Evolutionary conservation across 1,140 invertebrate species (phyloP).

Genomic region (Apis dorsata): DNA sequence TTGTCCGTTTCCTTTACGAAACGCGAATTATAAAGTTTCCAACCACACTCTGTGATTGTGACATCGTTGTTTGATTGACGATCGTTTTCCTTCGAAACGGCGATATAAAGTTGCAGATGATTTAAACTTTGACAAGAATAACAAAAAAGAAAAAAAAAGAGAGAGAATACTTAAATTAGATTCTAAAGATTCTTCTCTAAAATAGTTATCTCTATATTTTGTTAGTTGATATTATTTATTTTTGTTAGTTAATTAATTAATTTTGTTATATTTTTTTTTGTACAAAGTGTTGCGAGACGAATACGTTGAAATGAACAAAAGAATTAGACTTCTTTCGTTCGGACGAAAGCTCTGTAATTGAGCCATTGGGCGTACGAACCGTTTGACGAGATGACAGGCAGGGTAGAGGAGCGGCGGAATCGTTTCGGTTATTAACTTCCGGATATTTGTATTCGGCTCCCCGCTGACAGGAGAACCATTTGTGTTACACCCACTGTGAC

Average conservation of each 20-base stretch:
- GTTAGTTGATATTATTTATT: no score
- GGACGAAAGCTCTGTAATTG: background rate
- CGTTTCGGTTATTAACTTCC: slow-evolving; percentile 47
- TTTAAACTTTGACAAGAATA: no score
- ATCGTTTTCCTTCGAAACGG: background rate
- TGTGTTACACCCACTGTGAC: slow-evolving; percentile 41
- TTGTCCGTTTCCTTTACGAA: background rate
- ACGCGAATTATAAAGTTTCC: background rate
- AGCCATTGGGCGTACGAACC: background rate
- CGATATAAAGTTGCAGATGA: no score
- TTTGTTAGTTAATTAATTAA: no score
- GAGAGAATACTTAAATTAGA: no score
- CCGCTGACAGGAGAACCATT: slow-evolving; percentile 40
- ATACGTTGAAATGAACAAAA: background rate
- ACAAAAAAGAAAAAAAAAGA: no score
- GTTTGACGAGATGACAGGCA: slow-evolving; percentile 15
- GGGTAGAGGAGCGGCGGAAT: slow-evolving; percentile 10
- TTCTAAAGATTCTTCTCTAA: no score
- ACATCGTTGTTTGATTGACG: background rate
- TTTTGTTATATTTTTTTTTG: no score
- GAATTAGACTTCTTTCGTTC: background rate
- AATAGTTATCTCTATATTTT: no score
- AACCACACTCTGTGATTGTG: no score
- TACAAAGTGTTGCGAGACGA: background rate
- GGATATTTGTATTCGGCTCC: slow-evolving; percentile 49